Evolutionary conservation across 2,113 vertebrate species (phyloP).

Genomic region (Pardalotus punctatus): DNA sequence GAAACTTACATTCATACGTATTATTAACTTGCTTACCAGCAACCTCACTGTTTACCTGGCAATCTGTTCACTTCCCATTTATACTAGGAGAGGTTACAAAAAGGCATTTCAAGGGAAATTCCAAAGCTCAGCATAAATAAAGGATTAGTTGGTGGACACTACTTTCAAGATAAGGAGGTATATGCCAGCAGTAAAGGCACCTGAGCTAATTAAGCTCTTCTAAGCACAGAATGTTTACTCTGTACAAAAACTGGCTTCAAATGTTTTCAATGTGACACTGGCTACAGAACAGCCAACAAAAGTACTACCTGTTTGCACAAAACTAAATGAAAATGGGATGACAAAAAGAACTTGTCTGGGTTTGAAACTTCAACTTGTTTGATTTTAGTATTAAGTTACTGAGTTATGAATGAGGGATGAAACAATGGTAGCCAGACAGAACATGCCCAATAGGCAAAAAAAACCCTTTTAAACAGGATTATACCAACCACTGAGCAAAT

Average conservation of each 20-base stretch:
- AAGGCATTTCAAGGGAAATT: conserved; percentile 54
- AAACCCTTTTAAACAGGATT: neutral
- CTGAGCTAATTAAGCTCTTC: conserved; percentile 45
- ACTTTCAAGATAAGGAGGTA: conserved; percentile 38
- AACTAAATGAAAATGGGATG: neutral
- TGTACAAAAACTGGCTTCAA: conserved; percentile 17
- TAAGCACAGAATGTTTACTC: conserved; percentile 49
- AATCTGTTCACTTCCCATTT: neutral
- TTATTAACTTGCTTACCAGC: neutral
- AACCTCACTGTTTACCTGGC: neutral
- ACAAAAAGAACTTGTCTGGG: neutral
- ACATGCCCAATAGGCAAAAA: neutral
- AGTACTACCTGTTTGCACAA: conserved; percentile 15
- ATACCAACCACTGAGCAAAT: conserved; percentile 6
- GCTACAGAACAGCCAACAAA: conserved; percentile 2
- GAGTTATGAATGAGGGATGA: neutral
- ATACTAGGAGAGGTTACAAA: conserved; percentile 4
- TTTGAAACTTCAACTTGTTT: conserved; percentile 15
- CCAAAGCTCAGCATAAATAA: conserved; percentile 46
- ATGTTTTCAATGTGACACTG: neutral
- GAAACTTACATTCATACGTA: neutral
- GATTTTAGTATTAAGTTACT: conserved; percentile 29
- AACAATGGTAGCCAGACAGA: conserved; percentile 14
- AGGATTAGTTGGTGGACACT: conserved; percentile 48
- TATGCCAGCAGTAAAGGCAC: conserved; percentile 7